Base-by-base conservation (phyloP, 2,113 vertebrate species). In the Heliornis fulica region DNA sequence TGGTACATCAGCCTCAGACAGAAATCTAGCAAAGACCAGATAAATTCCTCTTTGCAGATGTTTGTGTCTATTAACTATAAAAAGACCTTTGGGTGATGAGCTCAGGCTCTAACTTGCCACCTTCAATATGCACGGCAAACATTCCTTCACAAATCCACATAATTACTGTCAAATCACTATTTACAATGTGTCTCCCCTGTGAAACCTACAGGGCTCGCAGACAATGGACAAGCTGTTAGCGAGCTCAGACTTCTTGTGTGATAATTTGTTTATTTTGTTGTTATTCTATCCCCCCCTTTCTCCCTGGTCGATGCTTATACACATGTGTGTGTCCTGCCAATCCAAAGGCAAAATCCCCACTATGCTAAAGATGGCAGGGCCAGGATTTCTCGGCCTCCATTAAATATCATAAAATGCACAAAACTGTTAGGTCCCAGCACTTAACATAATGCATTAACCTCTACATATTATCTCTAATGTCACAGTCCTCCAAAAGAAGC, bases 91-190 rank as follows among this genome's bases (percentile, higher is more conserved):
- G 18, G 60, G 76, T 94, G 86, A 90, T n/a, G 80, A 92, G 89
- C 86, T 89, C 86, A 90, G 86, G 76, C 92, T 94, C 90, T 81
- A 94, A 77, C 80, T 92, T 50, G 29, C 64, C 72, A 93, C 86
- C 89, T 87, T 91, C 60, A 92, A 87, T 91, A 87, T 68, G 45
- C 77, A 97, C 32, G 71, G 71, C 63, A 96, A 97, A 95, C 91
- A 93, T 89, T 90, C 71, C 43, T 84, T 91, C 87, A 88, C 84
- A 91, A 95, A 97, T 90, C 87, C 69, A 87, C 20, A 32, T 86
- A 88, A 94, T 90, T 96, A 96, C 88, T 93, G 80, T 90, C 96
- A 95, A 93, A 91, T 93, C 76, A 81, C 57, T 94, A 69, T 83
- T 95, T 94, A 93, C 76, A 84, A 22, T 1, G 1, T 40, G 87